Percentiles rank a stretch among this genome's conserved stretches.
These are phyloP conservation scores for Dendronephthya gigantea DNA, from an alignment of 64 coral and sea anemone genomes.

Conservation along the genomic window DNA sequence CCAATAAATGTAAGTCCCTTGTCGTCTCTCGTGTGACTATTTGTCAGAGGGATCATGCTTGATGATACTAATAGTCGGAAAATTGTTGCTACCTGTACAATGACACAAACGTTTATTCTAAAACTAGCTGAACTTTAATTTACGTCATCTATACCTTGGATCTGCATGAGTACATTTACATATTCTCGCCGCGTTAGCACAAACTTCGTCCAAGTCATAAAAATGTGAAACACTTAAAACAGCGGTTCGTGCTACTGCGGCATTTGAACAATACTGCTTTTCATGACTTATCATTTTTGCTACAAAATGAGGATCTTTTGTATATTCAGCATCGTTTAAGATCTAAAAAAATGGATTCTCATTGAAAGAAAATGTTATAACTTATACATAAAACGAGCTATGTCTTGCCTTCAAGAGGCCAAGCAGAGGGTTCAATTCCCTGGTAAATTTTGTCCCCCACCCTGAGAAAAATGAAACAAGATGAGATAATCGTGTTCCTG, in stretches of 20 bases:
- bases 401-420: no score
- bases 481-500: no score
- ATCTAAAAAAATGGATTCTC: not conserved
- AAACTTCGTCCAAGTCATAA: constrained; percentile 12
- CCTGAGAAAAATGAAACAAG: no score
- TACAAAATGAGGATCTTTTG: constrained; percentile 15
- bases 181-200: not conserved
- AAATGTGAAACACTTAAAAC: not conserved
- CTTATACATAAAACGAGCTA: not conserved
- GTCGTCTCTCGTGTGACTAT: no score
- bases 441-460: no score
- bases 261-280: not conserved
- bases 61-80: not conserved
- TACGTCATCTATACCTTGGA: not conserved
- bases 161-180: not conserved
- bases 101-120: no score
- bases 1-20: no score
- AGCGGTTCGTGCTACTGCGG: not conserved
- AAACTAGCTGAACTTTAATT: not conserved
- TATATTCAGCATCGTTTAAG: not conserved
- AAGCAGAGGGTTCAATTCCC: no score
- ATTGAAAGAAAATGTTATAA: not conserved
- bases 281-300: constrained; percentile 6
- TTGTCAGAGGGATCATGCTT: no score
- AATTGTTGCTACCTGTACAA: not conserved